Evolutionary conservation across 2,888 invertebrate genomes (phyloP), one percentile per base, ranked within the genome.

Genomic region (Platycheirus albimanus): DNA sequence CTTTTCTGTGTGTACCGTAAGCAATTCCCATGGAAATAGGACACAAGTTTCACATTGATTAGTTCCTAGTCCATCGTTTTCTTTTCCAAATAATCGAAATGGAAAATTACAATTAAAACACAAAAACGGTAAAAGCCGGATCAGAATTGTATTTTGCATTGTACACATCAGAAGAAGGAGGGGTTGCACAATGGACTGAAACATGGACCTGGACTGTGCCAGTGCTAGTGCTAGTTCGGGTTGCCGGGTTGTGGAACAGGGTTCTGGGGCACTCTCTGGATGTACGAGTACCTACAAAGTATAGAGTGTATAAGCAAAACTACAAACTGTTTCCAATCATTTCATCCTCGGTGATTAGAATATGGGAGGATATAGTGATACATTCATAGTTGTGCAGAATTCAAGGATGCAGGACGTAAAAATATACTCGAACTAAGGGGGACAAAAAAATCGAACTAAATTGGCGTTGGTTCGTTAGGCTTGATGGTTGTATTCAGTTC

Each of bases 21-120:
- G 81, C 81, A 81, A 81, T 81, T 81, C 54, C 76, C 52, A 66
- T 66, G 76, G 52, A 66, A 71, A 71, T 76, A 71, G 81, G 76
- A 71, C 71, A 77, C 69, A 77, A 78, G 72, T 47, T 72, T 51
- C 72, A 43, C 78, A 74, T 78, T 83, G 83, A 83, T 83, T 83
- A 78, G 83, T 78, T 83, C 78, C 58, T 51, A 24, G 61, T 69
- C 72, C 72, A 69, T 69, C 72, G 83, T 83, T 83, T 74, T 67
- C 72, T 78, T 83, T 74, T 78, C 45, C 83, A 83, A 83, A 83
- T 83, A 83, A 74, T 83, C 78, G 64, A 83, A 83, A 83, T 78
- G 77, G 83, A 83, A 83, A 83, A 83, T 83, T 74, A 83, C 78
- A 83, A 83, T 83, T 83, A 83, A 83, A 78, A 69, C 38, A 74